Conservation (phyloP, 35 echinoderm and acorn worm species). For the Stichopus chloronotus region DNA sequence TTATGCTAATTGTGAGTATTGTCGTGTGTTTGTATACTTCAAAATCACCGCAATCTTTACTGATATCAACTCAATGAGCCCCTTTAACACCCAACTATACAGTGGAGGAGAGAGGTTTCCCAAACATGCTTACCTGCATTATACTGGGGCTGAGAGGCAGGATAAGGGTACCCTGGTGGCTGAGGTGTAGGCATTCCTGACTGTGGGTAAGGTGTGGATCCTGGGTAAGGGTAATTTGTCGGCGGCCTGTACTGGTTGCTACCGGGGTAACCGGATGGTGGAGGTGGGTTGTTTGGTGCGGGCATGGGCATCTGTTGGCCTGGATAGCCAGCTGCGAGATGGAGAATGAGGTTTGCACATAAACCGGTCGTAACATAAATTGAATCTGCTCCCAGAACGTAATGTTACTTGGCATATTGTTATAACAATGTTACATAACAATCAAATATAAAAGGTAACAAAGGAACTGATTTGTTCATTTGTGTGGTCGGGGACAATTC, state of each 20-base stretch:
- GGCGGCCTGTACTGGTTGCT: conserved; percentile 14
- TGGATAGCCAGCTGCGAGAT: conserved; percentile 24
- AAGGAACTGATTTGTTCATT: neutral
- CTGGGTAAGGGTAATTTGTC: conserved; percentile 39
- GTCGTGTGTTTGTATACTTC: no score
- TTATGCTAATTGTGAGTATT: no score
- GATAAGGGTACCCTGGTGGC: conserved; percentile 45
- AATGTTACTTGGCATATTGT: neutral
- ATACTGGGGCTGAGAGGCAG: neutral
- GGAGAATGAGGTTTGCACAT: neutral
- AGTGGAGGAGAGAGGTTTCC: neutral
- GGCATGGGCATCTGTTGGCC: conserved; percentile 84
- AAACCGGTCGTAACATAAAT: neutral
- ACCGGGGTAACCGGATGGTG: conserved; percentile 8
- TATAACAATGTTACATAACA: neutral
- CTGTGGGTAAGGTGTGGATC: conserved; percentile 33
- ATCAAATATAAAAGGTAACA: neutral
- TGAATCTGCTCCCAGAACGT: neutral
- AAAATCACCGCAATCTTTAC: no score
- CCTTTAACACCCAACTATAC: neutral
- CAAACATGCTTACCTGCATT: neutral
- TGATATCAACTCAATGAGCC: no score
- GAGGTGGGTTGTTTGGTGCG: neutral
- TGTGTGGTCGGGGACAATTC: no score
- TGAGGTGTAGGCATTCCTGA: conserved; percentile 7